Evolutionary conservation across 2,888 invertebrate species (phyloP).

Genomic region (Silvanus unidentatus): DNA sequence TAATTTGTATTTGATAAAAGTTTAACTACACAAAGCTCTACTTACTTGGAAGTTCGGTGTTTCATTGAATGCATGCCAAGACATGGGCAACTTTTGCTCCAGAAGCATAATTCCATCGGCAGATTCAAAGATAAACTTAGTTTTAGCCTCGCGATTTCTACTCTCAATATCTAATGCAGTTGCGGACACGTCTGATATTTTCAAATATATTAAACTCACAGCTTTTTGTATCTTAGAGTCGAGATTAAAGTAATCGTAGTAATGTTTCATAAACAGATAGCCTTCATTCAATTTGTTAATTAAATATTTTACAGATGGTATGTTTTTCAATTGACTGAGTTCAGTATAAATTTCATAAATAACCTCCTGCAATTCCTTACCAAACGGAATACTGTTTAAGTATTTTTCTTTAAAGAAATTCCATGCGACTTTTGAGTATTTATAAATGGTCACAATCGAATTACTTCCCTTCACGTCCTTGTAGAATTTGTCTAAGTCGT

Average conservation of each 20-base stretch:
- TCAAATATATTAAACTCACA: constrained; percentile 61
- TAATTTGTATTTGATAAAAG: no score
- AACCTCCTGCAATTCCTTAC: constrained; percentile 59
- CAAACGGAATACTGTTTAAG: constrained; percentile 61
- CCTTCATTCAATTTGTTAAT: constrained; percentile 56
- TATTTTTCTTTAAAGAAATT: constrained; percentile 63
- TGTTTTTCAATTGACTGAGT: constrained; percentile 55
- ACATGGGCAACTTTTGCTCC: constrained; percentile 84
- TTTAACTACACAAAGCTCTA: no score
- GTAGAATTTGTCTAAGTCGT: constrained; percentile 74
- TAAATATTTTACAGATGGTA: constrained; percentile 55
- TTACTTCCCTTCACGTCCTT: constrained; percentile 73
- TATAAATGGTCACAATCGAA: constrained; percentile 69
- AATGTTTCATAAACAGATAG: constrained; percentile 60
- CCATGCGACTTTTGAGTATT: constrained; percentile 64
- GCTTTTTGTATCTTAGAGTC: constrained; percentile 61
- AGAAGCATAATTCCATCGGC: constrained; percentile 68
- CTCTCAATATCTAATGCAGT: constrained; percentile 78
- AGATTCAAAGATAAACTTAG: constrained; percentile 80
- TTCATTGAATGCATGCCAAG: constrained; percentile 86
- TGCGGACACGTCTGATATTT: constrained; percentile 65
- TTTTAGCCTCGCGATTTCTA: constrained; percentile 76
- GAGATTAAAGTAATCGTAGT: constrained; percentile 71
- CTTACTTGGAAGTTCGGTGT: constrained; percentile 68
- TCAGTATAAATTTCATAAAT: constrained; percentile 58